Percentiles rank a stretch among this genome's conserved stretches.
Evolutionary conservation across 2,797 vertebrate genomes (phyloP).

Genomic region (Paguma larvata): DNA sequence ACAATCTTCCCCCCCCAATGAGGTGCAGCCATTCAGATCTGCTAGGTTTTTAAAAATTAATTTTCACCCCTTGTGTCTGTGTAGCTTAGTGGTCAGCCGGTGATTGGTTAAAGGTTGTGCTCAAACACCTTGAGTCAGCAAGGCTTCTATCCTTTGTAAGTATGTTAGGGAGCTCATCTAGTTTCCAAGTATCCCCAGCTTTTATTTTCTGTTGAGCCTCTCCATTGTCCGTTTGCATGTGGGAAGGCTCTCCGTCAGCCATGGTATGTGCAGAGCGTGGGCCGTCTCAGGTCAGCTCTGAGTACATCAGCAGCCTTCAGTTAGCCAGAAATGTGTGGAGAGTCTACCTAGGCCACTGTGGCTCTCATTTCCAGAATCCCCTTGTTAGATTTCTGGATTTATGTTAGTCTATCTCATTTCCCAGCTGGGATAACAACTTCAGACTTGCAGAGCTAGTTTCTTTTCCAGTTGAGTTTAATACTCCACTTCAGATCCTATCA

Average conservation of each 20-base stretch:
- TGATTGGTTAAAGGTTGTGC: background rate
- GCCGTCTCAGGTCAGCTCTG: background rate
- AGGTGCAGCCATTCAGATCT: background rate
- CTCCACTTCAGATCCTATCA: background rate
- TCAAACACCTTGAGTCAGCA: background rate
- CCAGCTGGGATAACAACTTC: background rate
- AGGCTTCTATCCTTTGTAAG: background rate
- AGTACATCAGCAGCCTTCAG: background rate
- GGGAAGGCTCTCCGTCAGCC: background rate
- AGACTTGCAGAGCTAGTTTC: background rate
- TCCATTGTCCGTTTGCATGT: background rate
- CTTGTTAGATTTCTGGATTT: conserved; percentile 46
- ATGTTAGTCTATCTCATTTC: background rate
- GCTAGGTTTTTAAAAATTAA: background rate
- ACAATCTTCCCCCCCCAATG: background rate
- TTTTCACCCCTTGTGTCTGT: background rate
- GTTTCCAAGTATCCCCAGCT: conserved; percentile 12
- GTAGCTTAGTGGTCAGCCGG: background rate
- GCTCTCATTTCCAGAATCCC: background rate
- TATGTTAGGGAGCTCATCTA: background rate
- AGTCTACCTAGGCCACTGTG: background rate
- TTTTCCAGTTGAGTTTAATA: background rate
- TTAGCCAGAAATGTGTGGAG: background rate
- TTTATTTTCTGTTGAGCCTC: conserved; percentile 26
- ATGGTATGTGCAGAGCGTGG: background rate